phyloP scores from a whole-genome alignment of 2,113 vertebrate species.

The Stomatorhinus ivindoensis region DNA sequence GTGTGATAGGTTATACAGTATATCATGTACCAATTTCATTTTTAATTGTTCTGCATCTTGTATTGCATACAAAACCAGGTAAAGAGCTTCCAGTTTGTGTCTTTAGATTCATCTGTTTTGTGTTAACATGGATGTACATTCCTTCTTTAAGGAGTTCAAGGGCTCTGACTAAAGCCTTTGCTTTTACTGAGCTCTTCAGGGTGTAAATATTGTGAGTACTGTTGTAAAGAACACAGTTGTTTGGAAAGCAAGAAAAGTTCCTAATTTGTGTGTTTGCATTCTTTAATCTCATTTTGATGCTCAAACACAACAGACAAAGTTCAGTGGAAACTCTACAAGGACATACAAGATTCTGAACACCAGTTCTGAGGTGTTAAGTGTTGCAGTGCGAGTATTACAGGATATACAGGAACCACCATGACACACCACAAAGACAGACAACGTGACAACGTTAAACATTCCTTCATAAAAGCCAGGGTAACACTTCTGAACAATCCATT shows the following conservation, averaged over 20 bases:
- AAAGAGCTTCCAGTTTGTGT: constrained; percentile 12
- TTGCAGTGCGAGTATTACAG: neutral
- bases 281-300: neutral
- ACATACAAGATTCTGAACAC: neutral
- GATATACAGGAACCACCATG: neutral
- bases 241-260: neutral
- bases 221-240: neutral
- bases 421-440: constrained; percentile 9
- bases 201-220: constrained; percentile 6
- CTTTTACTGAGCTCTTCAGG: constrained; percentile 6
- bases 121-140: constrained; percentile 5
- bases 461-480: constrained; percentile 5
- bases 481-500: neutral
- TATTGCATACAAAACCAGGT: constrained; percentile 1
- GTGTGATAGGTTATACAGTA: neutral
- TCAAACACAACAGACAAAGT: neutral
- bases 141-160: constrained; percentile 3
- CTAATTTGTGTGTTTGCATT: neutral
- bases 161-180: neutral
- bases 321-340: neutral
- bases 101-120: neutral
- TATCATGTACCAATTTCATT: neutral
- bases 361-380: neutral
- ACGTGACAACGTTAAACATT: neutral
- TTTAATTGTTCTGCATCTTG: neutral